Conservation (phyloP, 2,113 vertebrate species). For the Ceratotherium simum region DNA sequence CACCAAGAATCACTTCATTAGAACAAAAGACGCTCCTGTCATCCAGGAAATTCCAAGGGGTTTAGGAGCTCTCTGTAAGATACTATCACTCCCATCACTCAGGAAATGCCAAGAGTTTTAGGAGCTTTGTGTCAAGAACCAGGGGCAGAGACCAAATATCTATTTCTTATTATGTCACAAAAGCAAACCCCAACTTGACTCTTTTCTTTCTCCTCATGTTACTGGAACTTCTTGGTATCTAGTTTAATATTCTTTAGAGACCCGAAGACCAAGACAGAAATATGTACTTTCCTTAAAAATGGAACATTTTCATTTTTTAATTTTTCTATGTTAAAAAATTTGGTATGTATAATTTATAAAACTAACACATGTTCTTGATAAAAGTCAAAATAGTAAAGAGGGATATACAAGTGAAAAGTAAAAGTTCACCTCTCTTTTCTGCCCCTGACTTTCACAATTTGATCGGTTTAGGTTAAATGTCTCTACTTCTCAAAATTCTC, state of each 20-base stretch:
- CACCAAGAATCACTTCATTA: neutral
- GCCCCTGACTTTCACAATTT: neutral
- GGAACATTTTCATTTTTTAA: neutral
- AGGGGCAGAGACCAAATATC: neutral
- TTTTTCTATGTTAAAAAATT: neutral
- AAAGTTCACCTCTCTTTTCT: neutral
- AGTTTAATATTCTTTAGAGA: neutral
- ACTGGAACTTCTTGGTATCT: neutral
- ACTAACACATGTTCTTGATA: neutral
- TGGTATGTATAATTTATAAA: neutral
- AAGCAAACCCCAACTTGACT: constrained; percentile 21
- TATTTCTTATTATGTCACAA: neutral
- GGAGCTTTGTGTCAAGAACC: neutral
- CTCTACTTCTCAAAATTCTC: constrained; percentile 26
- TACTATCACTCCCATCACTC: neutral
- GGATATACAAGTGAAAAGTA: neutral
- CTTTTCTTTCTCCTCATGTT: neutral
- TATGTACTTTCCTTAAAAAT: neutral
- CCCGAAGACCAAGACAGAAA: neutral
- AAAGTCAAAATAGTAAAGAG: constrained; percentile 6
- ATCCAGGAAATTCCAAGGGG: neutral
- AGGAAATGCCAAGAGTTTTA: neutral
- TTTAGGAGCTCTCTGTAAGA: neutral
- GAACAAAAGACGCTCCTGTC: neutral
- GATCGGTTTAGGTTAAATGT: neutral